phyloP scores from a whole-genome alignment of 2,888 invertebrate species.

The Ptychoptera contaminata region DNA sequence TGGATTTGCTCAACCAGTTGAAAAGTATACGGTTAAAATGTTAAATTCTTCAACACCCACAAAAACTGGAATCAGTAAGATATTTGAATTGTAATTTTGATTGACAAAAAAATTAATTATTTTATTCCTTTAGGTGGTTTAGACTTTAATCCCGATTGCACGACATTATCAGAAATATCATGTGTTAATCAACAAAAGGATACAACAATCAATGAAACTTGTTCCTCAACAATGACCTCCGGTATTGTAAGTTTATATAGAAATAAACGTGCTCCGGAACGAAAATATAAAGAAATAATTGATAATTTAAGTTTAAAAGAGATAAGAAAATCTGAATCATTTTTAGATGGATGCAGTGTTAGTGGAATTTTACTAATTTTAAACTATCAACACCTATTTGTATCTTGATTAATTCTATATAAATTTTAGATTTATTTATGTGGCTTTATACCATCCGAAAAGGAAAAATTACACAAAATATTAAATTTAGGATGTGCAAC shows the following conservation, averaged over 20 bases:
- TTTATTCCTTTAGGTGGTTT: too few species aligned
- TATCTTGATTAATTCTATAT: background rate
- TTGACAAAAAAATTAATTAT: too few species aligned
- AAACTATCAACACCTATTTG: constrained; percentile 3
- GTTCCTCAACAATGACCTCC: background rate
- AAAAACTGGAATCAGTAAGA: constrained; percentile 22
- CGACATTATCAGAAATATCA: constrained; percentile 24
- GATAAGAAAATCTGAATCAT: constrained; percentile 58
- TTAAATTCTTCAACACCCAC: constrained; percentile 58
- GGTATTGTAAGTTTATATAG: background rate
- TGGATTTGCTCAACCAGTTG: constrained; percentile 50
- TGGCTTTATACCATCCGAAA: constrained; percentile 44
- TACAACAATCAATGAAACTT: constrained; percentile 9
- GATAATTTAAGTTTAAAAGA: constrained; percentile 42
- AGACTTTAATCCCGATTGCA: constrained; percentile 23
- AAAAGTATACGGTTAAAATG: constrained; percentile 38
- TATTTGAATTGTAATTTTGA: too few species aligned
- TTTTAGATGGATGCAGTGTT: constrained; percentile 81
- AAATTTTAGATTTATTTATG: constrained; percentile 44
- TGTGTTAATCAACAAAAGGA: background rate
- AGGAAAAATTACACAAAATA: constrained; percentile 51
- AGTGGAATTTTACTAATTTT: constrained; percentile 1
- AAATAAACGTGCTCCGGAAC: background rate
- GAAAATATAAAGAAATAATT: constrained; percentile 15
- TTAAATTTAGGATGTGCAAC: constrained; percentile 71